These are phyloP conservation scores for Lampris megalopsis DNA, from an alignment of 2,113 vertebrate genomes.

Conservation along the genomic window DNA sequence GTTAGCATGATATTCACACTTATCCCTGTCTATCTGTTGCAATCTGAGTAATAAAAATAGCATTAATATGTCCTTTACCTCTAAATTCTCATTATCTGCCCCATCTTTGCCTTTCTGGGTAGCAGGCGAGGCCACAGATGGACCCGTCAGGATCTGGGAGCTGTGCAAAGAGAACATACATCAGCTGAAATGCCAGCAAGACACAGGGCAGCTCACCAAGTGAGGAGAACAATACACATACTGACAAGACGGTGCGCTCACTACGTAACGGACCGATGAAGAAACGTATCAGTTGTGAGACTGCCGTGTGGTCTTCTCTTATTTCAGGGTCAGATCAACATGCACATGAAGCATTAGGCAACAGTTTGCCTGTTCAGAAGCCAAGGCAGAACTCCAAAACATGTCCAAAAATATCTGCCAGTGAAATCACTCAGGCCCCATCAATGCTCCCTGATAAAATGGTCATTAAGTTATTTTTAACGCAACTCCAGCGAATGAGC, in stretches of 20 bases:
- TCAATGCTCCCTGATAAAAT: conserved; percentile 44
- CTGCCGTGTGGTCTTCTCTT: no score
- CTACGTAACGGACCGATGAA: no score
- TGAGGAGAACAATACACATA: background rate
- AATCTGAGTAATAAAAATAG: no score
- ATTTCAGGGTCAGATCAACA: background rate
- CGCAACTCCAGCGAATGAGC: conserved; percentile 8
- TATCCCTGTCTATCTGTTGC: no score
- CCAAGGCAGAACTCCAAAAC: conserved; percentile 9
- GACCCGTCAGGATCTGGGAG: conserved; percentile 88
- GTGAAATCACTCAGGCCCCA: conserved; percentile 39
- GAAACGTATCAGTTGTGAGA: background rate
- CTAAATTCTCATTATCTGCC: conserved; percentile 88
- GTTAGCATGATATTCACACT: no score
- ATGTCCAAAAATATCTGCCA: conserved; percentile 18
- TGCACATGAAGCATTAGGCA: conserved; percentile 6
- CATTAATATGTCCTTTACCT: conserved; percentile 78
- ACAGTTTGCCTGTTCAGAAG: conserved; percentile 4
- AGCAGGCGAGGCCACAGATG: conserved; percentile 81
- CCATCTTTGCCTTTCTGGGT: conserved; percentile 90
- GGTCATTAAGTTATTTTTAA: background rate
- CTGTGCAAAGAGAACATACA: conserved; percentile 73
- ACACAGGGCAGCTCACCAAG: background rate
- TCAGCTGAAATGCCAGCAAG: background rate
- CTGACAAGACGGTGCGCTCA: background rate